Percentiles rank a stretch among this genome's conserved stretches.
Conservation (phyloP, 2,888 invertebrate genomes). For the Leptopilina myrica region DNA sequence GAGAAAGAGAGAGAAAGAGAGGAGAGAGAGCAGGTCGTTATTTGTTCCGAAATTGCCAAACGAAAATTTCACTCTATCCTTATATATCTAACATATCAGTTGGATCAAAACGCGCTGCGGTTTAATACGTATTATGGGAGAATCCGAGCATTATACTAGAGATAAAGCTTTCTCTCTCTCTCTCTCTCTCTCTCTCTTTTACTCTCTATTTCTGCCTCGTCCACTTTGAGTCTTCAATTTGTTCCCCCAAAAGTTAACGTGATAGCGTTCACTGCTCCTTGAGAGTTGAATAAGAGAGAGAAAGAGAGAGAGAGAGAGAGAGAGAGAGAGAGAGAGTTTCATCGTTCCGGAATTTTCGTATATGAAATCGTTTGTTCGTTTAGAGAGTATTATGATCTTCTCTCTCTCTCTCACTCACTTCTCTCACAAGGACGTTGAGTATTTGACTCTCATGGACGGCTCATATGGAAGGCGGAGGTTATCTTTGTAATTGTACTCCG, state of each 20-base stretch:
- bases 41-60: slow-evolving; percentile 28
- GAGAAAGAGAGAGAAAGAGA: no score
- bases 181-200: no score
- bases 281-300: neutral
- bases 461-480: slow-evolving; percentile 31
- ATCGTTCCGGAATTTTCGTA: slow-evolving; percentile 26
- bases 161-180: neutral
- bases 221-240: slow-evolving; percentile 32
- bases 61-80: slow-evolving; percentile 5
- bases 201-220: neutral
- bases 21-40: slow-evolving; percentile 18
- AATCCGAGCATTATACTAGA: neutral
- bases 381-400: slow-evolving; percentile 29
- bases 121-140: slow-evolving; percentile 35
- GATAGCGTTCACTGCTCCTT: slow-evolving; percentile 1
- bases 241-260: slow-evolving; percentile 29
- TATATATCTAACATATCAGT: slow-evolving; percentile 8
- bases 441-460: slow-evolving; percentile 8
- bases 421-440: slow-evolving; percentile 18
- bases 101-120: slow-evolving; percentile 23
- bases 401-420: neutral
- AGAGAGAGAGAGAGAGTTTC: slow-evolving; percentile 1
- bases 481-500: slow-evolving; percentile 34
- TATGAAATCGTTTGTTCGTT: slow-evolving; percentile 35
- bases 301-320: neutral